phyloP scores from a whole-genome alignment of 1,140 invertebrate genomes.

The Sweltsa coloradensis region DNA sequence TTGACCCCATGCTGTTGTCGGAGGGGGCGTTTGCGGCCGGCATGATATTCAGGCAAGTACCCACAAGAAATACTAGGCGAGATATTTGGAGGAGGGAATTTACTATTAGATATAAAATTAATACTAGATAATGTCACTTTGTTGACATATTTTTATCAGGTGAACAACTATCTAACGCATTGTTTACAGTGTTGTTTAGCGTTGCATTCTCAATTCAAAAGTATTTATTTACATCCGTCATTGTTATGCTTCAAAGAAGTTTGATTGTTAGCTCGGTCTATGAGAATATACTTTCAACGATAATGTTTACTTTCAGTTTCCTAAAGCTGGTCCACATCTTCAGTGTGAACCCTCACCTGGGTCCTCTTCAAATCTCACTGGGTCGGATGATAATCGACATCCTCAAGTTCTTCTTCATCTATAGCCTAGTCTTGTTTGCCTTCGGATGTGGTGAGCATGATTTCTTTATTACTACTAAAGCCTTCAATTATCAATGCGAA shows the following conservation, averaged over 20 bases:
- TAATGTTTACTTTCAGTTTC: constrained; percentile 41
- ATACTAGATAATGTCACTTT: too few species aligned
- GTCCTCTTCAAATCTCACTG: constrained; percentile 77
- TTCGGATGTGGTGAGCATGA: constrained; percentile 79
- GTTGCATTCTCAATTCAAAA: too few species aligned
- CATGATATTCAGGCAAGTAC: constrained; percentile 92
- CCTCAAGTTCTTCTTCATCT: constrained; percentile 89
- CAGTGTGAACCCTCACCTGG: constrained; percentile 87
- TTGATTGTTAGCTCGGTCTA: not conserved
- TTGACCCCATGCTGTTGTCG: constrained; percentile 85
- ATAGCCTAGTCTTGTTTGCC: constrained; percentile 76
- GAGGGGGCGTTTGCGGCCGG: constrained; percentile 90
- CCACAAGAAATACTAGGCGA: too few species aligned
- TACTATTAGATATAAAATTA: too few species aligned
- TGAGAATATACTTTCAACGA: not conserved
- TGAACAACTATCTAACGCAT: too few species aligned
- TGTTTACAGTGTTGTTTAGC: too few species aligned
- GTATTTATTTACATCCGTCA: too few species aligned
- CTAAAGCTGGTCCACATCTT: constrained; percentile 91
- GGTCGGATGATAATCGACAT: constrained; percentile 89
- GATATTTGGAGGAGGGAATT: too few species aligned
- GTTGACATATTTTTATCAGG: too few species aligned
- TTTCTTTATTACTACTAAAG: too few species aligned
- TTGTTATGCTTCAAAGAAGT: too few species aligned
- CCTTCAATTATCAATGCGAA: too few species aligned